phyloP scores from a whole-genome alignment of 37 sponge, comb jelly and placozoan species.

The Theonella swinhoei region DNA sequence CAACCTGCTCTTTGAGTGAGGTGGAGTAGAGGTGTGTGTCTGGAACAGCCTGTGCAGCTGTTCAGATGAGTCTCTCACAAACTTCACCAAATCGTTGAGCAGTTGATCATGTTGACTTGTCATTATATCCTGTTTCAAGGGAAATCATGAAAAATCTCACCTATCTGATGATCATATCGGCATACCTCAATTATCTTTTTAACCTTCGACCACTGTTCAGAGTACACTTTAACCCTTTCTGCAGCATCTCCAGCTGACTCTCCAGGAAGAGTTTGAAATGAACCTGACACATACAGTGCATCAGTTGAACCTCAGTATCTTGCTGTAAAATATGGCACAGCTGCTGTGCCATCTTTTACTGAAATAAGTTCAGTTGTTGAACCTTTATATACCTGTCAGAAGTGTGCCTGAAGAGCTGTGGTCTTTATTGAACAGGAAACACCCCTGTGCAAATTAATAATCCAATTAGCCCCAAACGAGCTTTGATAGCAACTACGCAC shows the following conservation, averaged over 20 bases:
- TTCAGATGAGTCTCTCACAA: neutral
- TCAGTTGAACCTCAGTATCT: neutral
- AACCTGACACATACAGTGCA: neutral
- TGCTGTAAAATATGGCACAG: neutral
- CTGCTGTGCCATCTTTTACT: slow-evolving; percentile 3
- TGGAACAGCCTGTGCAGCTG: neutral
- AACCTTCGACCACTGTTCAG: slow-evolving; percentile 28
- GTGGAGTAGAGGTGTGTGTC: neutral
- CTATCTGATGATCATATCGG: neutral
- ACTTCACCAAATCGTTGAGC: neutral
- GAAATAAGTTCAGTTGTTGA: no score
- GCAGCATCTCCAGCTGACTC: slow-evolving; percentile 44
- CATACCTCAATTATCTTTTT: slow-evolving; percentile 54
- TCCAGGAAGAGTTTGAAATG: slow-evolving; percentile 48
- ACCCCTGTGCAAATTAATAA: slow-evolving; percentile 16
- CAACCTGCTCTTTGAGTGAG: neutral
- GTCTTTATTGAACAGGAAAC: slow-evolving; percentile 28
- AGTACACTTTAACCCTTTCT: slow-evolving; percentile 14
- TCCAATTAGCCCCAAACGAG: neutral
- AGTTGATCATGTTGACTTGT: neutral
- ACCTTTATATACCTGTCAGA: no score
- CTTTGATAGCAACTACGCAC: neutral
- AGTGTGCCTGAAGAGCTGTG: neutral
- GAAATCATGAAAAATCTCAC: neutral
- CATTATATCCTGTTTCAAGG: neutral